These are phyloP conservation scores for Virgularia gustaviana DNA, from an alignment of 92 coral and sea anemone genomes.

Conservation along the genomic window DNA sequence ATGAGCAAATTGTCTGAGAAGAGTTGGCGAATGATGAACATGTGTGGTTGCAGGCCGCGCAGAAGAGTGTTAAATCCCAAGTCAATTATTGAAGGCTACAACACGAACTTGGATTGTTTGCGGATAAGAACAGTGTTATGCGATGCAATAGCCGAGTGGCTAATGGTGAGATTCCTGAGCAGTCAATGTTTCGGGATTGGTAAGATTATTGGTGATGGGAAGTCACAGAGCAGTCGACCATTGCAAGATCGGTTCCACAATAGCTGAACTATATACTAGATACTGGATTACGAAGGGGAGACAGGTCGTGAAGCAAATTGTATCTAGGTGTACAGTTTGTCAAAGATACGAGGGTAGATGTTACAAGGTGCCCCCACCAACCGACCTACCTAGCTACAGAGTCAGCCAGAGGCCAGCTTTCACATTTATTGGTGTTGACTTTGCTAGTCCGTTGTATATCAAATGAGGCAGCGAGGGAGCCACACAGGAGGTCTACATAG, in stretches of 20 bases:
- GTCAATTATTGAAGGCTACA: background rate
- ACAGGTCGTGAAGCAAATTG: slow-evolving; percentile 6
- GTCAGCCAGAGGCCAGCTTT: no score
- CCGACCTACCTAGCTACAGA: background rate
- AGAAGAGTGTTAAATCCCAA: background rate
- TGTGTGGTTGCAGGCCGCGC: no score
- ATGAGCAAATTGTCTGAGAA: no score
- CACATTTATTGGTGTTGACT: slow-evolving; percentile 9
- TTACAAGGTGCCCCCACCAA: no score
- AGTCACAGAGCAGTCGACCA: no score
- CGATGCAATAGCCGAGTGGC: slow-evolving; percentile 10
- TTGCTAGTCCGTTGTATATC: slow-evolving; percentile 29
- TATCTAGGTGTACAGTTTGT: background rate
- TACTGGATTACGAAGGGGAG: slow-evolving; percentile 24
- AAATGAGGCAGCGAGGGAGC: background rate
- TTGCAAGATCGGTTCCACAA: no score
- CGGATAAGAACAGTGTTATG: slow-evolving; percentile 4
- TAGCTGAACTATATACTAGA: background rate
- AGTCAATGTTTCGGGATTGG: background rate
- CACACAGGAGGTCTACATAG: background rate
- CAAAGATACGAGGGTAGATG: slow-evolving; percentile 4
- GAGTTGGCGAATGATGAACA: no score
- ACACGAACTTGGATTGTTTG: slow-evolving; percentile 1
- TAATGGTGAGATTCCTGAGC: background rate
- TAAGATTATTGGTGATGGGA: background rate